Evolutionary conservation across 2,888 invertebrate species (phyloP).

Genomic region (Brachyptera risi): DNA sequence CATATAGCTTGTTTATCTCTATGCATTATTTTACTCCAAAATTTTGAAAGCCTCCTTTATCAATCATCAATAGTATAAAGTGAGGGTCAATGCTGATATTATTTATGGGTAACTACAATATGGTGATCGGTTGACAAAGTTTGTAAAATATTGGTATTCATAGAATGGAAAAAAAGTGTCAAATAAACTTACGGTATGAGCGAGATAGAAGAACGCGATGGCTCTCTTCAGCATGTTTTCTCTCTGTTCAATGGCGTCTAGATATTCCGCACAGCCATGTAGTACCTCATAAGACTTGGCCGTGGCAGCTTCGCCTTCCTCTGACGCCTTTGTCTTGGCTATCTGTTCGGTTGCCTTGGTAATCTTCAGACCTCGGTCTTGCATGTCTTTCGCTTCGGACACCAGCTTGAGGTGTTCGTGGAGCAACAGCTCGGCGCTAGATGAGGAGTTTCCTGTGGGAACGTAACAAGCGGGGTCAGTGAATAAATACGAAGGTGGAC

Average conservation of each 20-base stretch:
- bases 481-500: too few relatives aligned
- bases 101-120: too few relatives aligned
- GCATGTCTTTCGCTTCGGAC: slow-evolving; percentile 64
- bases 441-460: too few relatives aligned
- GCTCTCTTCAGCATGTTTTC: slow-evolving; percentile 63
- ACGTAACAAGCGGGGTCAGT: too few relatives aligned
- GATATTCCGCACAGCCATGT: slow-evolving; percentile 63
- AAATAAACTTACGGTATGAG: slow-evolving; percentile 55
- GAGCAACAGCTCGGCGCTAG: slow-evolving; percentile 62
- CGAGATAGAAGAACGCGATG: slow-evolving; percentile 65
- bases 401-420: slow-evolving; percentile 65
- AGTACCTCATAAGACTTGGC: slow-evolving; percentile 63
- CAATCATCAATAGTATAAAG: too few relatives aligned
- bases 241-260: slow-evolving; percentile 65
- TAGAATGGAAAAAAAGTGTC: neutral
- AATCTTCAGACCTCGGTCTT: slow-evolving; percentile 71
- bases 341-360: slow-evolving; percentile 70
- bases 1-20: too few relatives aligned
- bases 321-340: slow-evolving; percentile 41
- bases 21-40: too few relatives aligned
- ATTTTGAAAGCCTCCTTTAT: too few relatives aligned
- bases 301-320: slow-evolving; percentile 63
- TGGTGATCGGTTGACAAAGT: too few relatives aligned
- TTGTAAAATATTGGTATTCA: too few relatives aligned
- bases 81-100: too few relatives aligned